These are phyloP conservation scores for Drosophila phalerata DNA, from an alignment of 2,888 invertebrate species.

Conservation along the genomic window DNA sequence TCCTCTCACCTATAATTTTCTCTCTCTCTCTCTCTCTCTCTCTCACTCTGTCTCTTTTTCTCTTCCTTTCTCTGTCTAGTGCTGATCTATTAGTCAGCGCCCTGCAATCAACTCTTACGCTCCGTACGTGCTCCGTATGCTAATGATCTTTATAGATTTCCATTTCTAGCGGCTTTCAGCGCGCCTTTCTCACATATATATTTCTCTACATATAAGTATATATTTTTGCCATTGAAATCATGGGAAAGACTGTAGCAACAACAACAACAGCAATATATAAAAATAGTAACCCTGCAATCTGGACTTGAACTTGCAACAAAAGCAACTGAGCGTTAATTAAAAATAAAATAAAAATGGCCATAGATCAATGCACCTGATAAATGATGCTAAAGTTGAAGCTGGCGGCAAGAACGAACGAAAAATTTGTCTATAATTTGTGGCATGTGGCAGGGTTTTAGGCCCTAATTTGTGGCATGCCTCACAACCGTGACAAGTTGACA, in stretches of 20 bases:
- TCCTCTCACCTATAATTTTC: not conserved
- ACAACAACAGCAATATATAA: not conserved
- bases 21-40: not conserved
- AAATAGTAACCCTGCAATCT: constrained; percentile 34
- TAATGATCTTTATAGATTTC: constrained; percentile 60
- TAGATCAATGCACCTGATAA: constrained; percentile 82
- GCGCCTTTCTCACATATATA: constrained; percentile 24
- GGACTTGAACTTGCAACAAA: constrained; percentile 57
- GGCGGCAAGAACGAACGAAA: constrained; percentile 5
- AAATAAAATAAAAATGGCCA: constrained; percentile 68
- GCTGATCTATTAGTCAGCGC: constrained; percentile 20
- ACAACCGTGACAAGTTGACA: constrained; percentile 18
- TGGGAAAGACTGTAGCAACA: constrained; percentile 41
- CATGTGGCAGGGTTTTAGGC: too few species aligned
- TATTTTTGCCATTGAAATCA: constrained; percentile 35
- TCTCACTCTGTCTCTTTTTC: not conserved
- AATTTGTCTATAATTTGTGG: constrained; percentile 58
- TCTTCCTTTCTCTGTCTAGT: not conserved
- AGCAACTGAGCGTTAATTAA: constrained; percentile 81
- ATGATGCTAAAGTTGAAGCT: not conserved
- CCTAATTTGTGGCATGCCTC: constrained; percentile 19
- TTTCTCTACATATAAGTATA: not conserved
- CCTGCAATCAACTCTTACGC: constrained; percentile 31
- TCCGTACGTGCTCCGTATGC: constrained; percentile 49
- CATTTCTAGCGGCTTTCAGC: constrained; percentile 50